Base-by-base conservation (phyloP, 1,140 invertebrate genomes). In the Penaeus indicus region DNA sequence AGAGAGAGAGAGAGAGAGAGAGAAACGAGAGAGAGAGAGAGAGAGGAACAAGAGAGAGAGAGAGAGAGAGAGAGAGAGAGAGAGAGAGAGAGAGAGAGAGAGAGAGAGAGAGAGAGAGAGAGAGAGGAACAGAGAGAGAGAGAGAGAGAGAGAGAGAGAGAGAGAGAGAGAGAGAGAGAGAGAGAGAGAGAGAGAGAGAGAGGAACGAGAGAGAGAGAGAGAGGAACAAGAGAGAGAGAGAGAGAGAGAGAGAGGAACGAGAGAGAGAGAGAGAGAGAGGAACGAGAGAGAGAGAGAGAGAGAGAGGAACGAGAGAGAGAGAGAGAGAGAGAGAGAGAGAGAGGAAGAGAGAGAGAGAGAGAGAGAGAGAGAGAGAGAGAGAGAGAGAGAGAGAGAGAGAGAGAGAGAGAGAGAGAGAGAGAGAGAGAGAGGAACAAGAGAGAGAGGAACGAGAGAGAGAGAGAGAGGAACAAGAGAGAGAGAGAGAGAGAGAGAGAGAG, bases 11-110 rank as follows among this genome's bases (percentile, higher is more conserved):
- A 38, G 21, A 27, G 77, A 27, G 77, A 78, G 77, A 27, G 32
- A 79, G 85, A 86, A 72, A 86, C 72, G 78, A 72, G 79, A 75
- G 79, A 75, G 79, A 75, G 79, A 75, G 79, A 60, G 79, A 75
- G 62, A 32, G 27, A 25, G 62, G 60, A 2, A 27, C 7, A n/a
- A 77, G 72, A 77, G 72, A 60, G 72, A 79, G 47, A 86, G 75
- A 62, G 69, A 27, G 0, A n/a, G 72, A 62, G 75, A 69, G 62
- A 84, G 64, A 84, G 83, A 69, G 62, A 84, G n/a, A 42, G 60
- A 61, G 42, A 0, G 60, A 25, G 1, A 16, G 22, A 11, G 62
- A n/a, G 60, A 62, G 27, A 61, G 8, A 32, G 25, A 18, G 61
- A 69, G 67, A 69, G 67, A 69, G 67, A 69, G 67, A 22, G 67